These are phyloP conservation scores for Drosophila sechellia DNA, from an alignment of 1,140 invertebrate genomes.

Conservation along the genomic window DNA sequence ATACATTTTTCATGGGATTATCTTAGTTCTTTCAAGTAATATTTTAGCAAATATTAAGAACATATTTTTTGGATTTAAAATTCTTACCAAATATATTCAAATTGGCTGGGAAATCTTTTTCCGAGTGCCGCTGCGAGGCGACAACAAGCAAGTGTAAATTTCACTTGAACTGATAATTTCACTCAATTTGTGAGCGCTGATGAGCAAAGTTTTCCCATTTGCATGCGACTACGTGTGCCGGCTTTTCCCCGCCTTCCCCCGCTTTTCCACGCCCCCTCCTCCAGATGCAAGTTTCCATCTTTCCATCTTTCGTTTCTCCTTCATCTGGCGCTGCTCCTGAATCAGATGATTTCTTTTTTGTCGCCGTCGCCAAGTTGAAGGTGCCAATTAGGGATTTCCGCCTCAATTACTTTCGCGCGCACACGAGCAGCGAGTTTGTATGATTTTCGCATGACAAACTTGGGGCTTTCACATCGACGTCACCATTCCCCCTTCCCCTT, in stretches of 20 bases:
- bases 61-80: not conserved
- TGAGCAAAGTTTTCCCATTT: slow-evolving; percentile 83
- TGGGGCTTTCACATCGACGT: slow-evolving; percentile 49
- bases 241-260: not conserved
- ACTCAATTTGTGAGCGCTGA: slow-evolving; percentile 82
- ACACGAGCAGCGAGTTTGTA: slow-evolving; percentile 81
- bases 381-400: slow-evolving; percentile 83
- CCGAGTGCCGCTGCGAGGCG: slow-evolving; percentile 25
- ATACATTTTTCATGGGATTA: too few relatives aligned
- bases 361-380: slow-evolving; percentile 57
- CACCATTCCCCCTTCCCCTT: not conserved
- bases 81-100: too few relatives aligned
- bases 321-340: slow-evolving; percentile 33
- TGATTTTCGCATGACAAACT: slow-evolving; percentile 83
- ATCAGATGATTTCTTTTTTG: slow-evolving; percentile 42
- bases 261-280: not conserved
- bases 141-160: slow-evolving; percentile 80
- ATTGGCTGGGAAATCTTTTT: not conserved
- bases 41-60: not conserved
- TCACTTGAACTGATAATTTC: slow-evolving; percentile 83
- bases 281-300: slow-evolving; percentile 47
- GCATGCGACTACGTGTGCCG: slow-evolving; percentile 74
- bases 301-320: slow-evolving; percentile 36
- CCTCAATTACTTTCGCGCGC: slow-evolving; percentile 80
- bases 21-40: not conserved